These are phyloP conservation scores for Galeruca laticollis DNA, from an alignment of 2,888 invertebrate genomes.

Conservation along the genomic window DNA sequence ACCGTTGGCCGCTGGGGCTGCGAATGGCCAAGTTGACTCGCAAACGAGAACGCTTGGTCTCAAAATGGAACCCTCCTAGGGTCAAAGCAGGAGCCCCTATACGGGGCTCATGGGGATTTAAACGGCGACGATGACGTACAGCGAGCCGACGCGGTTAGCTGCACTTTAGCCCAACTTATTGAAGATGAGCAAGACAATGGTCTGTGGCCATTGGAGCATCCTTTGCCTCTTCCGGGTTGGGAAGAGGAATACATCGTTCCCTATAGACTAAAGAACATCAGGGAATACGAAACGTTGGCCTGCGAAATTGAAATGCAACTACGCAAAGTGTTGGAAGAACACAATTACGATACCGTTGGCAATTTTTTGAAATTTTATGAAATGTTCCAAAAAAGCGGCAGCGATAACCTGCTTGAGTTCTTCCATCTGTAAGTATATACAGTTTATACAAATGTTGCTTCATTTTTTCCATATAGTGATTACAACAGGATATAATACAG, in stretches of 20 bases:
- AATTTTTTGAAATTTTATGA: conserved; percentile 82
- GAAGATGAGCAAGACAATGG: conserved; percentile 67
- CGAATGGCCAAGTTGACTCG: conserved; percentile 99
- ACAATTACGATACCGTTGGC: conserved; percentile 91
- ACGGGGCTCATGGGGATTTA: conserved; percentile 46
- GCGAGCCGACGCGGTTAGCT: conserved; percentile 36
- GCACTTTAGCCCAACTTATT: conserved; percentile 53
- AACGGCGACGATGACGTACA: conserved; percentile 29
- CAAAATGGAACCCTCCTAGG: conserved; percentile 64
- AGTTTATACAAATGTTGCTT: not conserved
- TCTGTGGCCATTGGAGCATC: conserved; percentile 77
- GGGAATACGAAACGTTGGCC: conserved; percentile 83
- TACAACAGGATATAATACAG: too few relatives aligned
- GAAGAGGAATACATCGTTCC: conserved; percentile 66
- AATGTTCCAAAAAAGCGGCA: conserved; percentile 73
- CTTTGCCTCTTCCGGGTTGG: conserved; percentile 84
- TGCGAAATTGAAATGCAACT: conserved; percentile 83
- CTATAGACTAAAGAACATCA: conserved; percentile 69
- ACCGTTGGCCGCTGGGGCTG: conserved; percentile 91
- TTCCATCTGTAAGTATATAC: conserved; percentile 70
- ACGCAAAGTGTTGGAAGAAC: conserved; percentile 83
- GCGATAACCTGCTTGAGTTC: conserved; percentile 77
- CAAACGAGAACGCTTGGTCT: conserved; percentile 71
- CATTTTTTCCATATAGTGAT: too few relatives aligned
- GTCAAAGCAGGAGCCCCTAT: conserved; percentile 46